phyloP scores from a whole-genome alignment of 2,888 invertebrate genomes.

The Horisme vitalbata region DNA sequence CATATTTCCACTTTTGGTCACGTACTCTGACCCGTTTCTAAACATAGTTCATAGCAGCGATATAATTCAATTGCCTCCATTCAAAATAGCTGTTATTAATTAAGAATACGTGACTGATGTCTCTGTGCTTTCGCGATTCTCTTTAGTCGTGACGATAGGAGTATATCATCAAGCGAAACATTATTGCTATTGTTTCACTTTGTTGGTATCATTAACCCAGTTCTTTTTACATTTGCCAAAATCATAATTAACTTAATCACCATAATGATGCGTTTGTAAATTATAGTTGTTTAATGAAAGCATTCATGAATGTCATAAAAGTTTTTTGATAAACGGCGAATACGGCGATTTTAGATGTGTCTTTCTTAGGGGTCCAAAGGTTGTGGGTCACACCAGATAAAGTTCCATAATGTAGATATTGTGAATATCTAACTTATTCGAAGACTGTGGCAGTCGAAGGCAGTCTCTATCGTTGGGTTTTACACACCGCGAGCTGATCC shows the following conservation, averaged over 20 bases:
- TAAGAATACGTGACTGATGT: constrained; percentile 40
- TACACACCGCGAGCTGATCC: constrained; percentile 73
- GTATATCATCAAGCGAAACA: constrained; percentile 17
- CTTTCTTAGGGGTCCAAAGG: constrained; percentile 66
- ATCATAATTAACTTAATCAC: constrained; percentile 22
- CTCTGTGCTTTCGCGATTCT: constrained; percentile 31
- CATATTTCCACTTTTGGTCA: constrained; percentile 45
- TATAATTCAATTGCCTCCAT: constrained; percentile 29
- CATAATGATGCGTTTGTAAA: constrained; percentile 20
- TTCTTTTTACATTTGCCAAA: constrained; percentile 26
- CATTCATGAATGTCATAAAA: constrained; percentile 22
- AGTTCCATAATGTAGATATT: constrained; percentile 81
- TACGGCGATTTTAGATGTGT: constrained; percentile 49
- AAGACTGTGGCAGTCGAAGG: constrained; percentile 66
- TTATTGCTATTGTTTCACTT: constrained; percentile 22
- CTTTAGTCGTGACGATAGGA: constrained; percentile 19
- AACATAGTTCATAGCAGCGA: constrained; percentile 36
- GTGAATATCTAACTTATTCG: constrained; percentile 82
- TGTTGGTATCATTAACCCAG: constrained; percentile 21
- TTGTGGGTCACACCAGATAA: constrained; percentile 70
- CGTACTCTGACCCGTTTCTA: constrained; percentile 39
- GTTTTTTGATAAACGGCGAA: constrained; percentile 62
- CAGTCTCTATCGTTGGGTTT: constrained; percentile 80
- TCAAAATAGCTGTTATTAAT: constrained; percentile 29
- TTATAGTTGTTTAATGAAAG: constrained; percentile 22